Evolutionary conservation across 1,140 invertebrate genomes (phyloP).

Genomic region (Drosophila cardini): DNA sequence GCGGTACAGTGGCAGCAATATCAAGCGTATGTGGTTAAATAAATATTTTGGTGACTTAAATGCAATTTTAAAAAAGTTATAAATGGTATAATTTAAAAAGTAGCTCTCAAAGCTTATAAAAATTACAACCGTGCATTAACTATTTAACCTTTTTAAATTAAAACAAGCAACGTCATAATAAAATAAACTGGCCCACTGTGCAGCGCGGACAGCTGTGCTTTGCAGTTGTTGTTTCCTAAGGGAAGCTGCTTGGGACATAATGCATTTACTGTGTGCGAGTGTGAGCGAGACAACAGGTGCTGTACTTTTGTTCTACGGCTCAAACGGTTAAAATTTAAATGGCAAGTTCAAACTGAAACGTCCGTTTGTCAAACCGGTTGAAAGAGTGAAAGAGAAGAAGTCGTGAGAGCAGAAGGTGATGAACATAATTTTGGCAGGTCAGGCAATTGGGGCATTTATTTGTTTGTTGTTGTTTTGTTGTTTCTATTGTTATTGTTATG

Average conservation of each 20-base stretch:
- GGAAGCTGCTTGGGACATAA: slow-evolving; percentile 48
- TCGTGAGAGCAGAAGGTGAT: slow-evolving; percentile 16
- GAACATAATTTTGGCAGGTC: slow-evolving; percentile 39
- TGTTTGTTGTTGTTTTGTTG: slow-evolving; percentile 15
- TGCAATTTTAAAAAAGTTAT: neutral
- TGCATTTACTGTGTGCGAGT: neutral
- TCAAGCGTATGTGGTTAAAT: neutral
- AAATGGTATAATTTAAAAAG: neutral
- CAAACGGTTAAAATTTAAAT: slow-evolving; percentile 68
- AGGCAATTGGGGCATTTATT: slow-evolving; percentile 40
- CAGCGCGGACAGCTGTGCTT: slow-evolving; percentile 44
- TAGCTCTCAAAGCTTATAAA: neutral
- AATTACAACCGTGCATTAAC: neutral
- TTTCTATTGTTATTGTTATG: slow-evolving; percentile 44
- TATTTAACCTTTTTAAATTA: neutral
- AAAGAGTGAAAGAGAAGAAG: neutral
- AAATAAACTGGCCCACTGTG: slow-evolving; percentile 14
- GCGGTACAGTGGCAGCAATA: slow-evolving; percentile 19
- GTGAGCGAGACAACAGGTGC: slow-evolving; percentile 43
- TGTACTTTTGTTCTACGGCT: slow-evolving; percentile 26
- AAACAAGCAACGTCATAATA: neutral
- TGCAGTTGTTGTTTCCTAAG: slow-evolving; percentile 31
- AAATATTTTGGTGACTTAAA: neutral
- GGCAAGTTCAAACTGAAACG: slow-evolving; percentile 45
- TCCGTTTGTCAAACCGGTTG: slow-evolving; percentile 47